These are phyloP conservation scores for Acridotheres tristis DNA, from an alignment of 2,797 vertebrate genomes.

Conservation along the genomic window DNA sequence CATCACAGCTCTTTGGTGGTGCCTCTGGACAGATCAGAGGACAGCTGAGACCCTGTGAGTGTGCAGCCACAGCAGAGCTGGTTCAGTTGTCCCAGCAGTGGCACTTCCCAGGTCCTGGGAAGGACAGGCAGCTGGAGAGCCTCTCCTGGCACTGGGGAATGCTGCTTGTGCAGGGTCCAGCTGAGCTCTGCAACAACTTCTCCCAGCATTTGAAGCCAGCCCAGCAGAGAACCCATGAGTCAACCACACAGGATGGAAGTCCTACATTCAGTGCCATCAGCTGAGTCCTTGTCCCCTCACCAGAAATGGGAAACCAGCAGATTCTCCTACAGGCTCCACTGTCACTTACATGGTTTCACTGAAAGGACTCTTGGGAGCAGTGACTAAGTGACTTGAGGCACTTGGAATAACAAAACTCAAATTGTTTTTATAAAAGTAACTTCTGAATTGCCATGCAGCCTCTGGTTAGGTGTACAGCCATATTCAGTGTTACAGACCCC, in stretches of 20 bases:
- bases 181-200: not conserved
- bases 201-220: not conserved
- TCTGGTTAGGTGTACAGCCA: not conserved
- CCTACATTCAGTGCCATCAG: accelerated
- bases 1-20: not conserved
- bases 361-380: not conserved
- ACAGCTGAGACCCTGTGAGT: not conserved
- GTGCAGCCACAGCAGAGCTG: not conserved
- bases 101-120: not conserved
- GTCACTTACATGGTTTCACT: not conserved
- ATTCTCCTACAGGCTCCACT: not conserved
- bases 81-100: not conserved
- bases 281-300: not conserved
- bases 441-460: not conserved
- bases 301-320: not conserved
- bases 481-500: not conserved
- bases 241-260: not conserved
- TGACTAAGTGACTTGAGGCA: not conserved
- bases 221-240: not conserved
- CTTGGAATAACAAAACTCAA: not conserved
- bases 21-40: not conserved
- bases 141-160: not conserved
- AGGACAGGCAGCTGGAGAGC: not conserved
- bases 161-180: not conserved
- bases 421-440: not conserved